Base-by-base conservation (phyloP, 2,113 vertebrate genomes). In the Mystacornis crossleyi region DNA sequence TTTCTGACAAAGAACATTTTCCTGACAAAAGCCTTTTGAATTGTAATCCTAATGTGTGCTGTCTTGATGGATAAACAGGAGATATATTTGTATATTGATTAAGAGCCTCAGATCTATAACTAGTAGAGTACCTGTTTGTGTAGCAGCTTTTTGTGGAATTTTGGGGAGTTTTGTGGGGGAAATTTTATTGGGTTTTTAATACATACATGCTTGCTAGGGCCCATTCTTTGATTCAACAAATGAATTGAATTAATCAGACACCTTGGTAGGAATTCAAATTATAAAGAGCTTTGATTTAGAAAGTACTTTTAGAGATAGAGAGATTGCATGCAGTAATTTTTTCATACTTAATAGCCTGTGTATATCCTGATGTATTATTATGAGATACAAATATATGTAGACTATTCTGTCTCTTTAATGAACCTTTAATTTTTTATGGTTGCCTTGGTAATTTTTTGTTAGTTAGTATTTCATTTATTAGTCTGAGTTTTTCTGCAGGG, bases 131-230 rank as follows among this genome's bases (percentile, higher is more conserved):
- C 8, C 18, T 64, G 16, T 72, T 74, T 23, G 3, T 34, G 8
- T 55, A 65, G 36, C 28, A 65, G 4, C 1, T 57, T 70, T 79
- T 43, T n/a, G 40, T 36, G 9, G n/a, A 80, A 77, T 81, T 83
- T 42, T 3, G 7, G 18, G 26, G 14, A 3, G 18, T 0, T 18
- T 40, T 19, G 21, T 12, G 1, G 7, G 8, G 12, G 3, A 4
- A 48, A 6, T 8, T 48, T 29, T 43, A 2, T 14, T 43, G 6
- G 1, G 4, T 24, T 60, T 66, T 20, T 60, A 38, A 73, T 36
- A 51, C 17, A 45, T 25, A 47, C 8, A 4, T 65, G 4, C 47
- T 85, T 8, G 1, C 33, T 51, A 29, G 36, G 47, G 53, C 78
- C 13, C 48, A 28, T 67, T 75, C 26, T 75, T 71, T 50, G 17